These are phyloP conservation scores for Diarsia rubi DNA, from an alignment of 2,888 invertebrate genomes.

Conservation along the genomic window DNA sequence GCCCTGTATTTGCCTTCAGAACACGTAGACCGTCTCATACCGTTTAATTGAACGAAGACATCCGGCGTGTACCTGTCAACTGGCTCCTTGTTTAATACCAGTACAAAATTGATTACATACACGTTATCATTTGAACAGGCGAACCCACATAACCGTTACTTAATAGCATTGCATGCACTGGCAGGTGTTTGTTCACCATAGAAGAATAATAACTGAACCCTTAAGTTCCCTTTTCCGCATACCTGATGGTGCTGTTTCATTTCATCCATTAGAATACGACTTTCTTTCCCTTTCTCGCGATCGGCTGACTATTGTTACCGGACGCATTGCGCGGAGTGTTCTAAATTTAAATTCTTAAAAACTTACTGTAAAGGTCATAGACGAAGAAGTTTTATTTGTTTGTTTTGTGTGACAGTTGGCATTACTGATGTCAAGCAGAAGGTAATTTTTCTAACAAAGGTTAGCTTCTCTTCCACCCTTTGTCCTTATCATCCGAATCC, in stretches of 20 bases:
- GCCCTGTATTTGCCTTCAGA: conserved; percentile 22
- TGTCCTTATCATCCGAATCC: not conserved
- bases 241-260: conserved; percentile 51
- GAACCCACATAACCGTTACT: conserved; percentile 57
- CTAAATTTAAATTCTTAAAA: conserved; percentile 65
- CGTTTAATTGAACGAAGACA: conserved; percentile 48
- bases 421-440: conserved; percentile 19
- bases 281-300: conserved; percentile 55
- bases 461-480: not conserved
- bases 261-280: conserved; percentile 26
- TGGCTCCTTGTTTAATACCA: conserved; percentile 45
- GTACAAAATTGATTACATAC: conserved; percentile 50
- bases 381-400: conserved; percentile 51
- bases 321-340: conserved; percentile 49
- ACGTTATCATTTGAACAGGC: conserved; percentile 54
- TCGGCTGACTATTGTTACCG: conserved; percentile 55
- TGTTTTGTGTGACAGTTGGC: conserved; percentile 34
- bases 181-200: conserved; percentile 64
- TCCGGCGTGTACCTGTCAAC: conserved; percentile 59
- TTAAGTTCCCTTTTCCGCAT: conserved; percentile 58
- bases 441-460: not conserved
- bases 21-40: conserved; percentile 44
- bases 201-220: conserved; percentile 58
- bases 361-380: conserved; percentile 44
- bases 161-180: conserved; percentile 52